Conservation (phyloP, 2,797 vertebrate species). For the Coracias cyanogaster region DNA sequence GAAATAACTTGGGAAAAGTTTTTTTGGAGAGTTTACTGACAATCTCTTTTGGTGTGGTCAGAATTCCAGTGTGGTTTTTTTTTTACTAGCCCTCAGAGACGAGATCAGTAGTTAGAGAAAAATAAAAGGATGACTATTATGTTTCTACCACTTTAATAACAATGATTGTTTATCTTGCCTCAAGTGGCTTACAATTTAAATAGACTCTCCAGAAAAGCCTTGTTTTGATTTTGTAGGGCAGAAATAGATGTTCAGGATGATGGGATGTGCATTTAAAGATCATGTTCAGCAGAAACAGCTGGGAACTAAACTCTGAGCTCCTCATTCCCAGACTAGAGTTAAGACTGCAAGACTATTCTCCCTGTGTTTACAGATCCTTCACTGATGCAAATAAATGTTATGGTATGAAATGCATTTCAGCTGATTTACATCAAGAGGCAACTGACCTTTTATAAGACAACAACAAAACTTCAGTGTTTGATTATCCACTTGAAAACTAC, state of each 20-base stretch:
- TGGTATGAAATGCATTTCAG: slow-evolving; percentile 3
- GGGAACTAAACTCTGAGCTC: neutral
- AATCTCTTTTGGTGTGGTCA: neutral
- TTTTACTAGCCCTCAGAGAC: neutral
- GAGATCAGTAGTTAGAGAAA: neutral
- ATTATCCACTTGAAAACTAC: slow-evolving; percentile 35
- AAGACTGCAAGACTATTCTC: neutral
- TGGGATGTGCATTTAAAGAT: neutral
- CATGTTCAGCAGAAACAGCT: neutral
- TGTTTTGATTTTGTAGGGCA: neutral
- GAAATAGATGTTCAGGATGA: neutral
- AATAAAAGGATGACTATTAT: neutral
- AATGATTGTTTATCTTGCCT: neutral
- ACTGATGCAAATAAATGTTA: neutral
- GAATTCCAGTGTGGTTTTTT: neutral
- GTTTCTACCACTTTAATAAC: neutral
- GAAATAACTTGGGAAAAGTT: neutral
- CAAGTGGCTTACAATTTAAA: neutral
- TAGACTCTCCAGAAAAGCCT: neutral
- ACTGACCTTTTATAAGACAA: slow-evolving; percentile 34
- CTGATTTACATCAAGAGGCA: slow-evolving; percentile 15
- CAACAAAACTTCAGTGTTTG: neutral
- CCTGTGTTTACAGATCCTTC: neutral
- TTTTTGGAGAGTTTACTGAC: neutral
- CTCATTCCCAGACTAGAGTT: neutral